Base-by-base conservation (phyloP, 2,113 vertebrate genomes). In the Terrapene triunguis region DNA sequence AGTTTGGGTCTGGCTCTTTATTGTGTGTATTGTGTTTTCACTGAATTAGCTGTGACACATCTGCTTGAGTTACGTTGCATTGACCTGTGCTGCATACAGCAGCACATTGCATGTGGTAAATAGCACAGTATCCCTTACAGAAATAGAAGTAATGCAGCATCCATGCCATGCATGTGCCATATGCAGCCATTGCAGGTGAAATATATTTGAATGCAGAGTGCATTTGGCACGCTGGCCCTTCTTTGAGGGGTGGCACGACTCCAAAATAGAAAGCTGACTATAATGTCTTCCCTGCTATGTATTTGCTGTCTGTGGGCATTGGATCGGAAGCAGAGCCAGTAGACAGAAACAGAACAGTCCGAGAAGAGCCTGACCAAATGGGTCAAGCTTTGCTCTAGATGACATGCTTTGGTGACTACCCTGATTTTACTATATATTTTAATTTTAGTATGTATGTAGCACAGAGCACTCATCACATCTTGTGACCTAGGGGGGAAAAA, bases 241-340 rank as follows among this genome's bases (percentile, higher is more conserved):
- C 32, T 88, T 65, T 3, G 51, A 88, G 85, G 47, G 21, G 51
- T 27, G 85, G 25, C 81, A 38, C 76, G 78, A 81, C 27, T 17
- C 83, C 78, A 82, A 72, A 21, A 38, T 44, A 51, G 83, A 84
- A 78, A 1, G 16, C 85, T 88, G 59, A 17, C 83, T 76, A 51
- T 22, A 53, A 50, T 0, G 0, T 22, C 54, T 87, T 89, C 50
- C 2, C 16, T 0, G 0, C 7, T 7, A 29, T 0, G 69, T 35
- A 0, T 88, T 93, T 89, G 69, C 79, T 82, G 79, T 81, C 79
- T 91, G 8, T 62, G 82, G 79, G 78, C 65, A 57, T 50, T 1
- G 10, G 53, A 86, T 95, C 38, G 69, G 85, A 82, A 93, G 27
- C 22, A 0, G 3, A 51, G 55, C 91, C 3, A 21, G 80, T 86